Percentiles rank a stretch among this genome's conserved stretches.
These are phyloP conservation scores for Habropoda laboriosa DNA, from an alignment of 1,140 invertebrate species.

Conservation along the genomic window DNA sequence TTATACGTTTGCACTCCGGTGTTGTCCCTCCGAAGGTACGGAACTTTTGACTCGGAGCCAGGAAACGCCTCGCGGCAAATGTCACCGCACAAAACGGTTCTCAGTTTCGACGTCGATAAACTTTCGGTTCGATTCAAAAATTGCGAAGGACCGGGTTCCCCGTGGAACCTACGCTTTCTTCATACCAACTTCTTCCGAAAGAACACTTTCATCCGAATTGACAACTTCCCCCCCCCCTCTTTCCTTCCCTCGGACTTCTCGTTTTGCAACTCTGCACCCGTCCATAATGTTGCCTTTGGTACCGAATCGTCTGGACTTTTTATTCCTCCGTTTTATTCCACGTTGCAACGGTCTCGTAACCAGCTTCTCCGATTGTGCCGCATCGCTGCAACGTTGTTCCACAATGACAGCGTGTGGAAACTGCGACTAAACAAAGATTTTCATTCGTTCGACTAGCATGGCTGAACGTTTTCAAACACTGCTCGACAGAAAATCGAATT, in stretches of 20 bases:
- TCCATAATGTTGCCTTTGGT: background rate
- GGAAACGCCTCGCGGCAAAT: background rate
- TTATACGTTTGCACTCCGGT: slow-evolving; percentile 9
- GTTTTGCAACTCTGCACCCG: background rate
- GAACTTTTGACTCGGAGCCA: slow-evolving; percentile 27
- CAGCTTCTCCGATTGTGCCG: background rate
- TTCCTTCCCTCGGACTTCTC: background rate
- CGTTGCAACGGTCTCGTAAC: background rate
- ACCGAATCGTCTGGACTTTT: background rate
- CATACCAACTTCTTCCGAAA: background rate
- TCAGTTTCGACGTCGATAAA: slow-evolving; percentile 24
- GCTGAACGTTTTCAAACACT: too few species aligned
- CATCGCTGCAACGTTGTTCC: background rate
- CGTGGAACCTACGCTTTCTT: background rate
- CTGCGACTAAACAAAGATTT: too few species aligned
- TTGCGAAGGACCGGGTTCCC: background rate
- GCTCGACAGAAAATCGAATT: too few species aligned
- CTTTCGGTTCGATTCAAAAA: slow-evolving; percentile 1
- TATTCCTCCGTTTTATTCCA: background rate
- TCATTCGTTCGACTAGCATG: too few species aligned
- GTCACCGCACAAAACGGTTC: background rate
- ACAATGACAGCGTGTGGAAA: too few species aligned
- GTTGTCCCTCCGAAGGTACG: slow-evolving; percentile 22
- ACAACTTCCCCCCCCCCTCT: background rate
- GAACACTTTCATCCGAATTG: background rate